phyloP scores from a whole-genome alignment of 2,797 vertebrate genomes.

The Lophius americanus region DNA sequence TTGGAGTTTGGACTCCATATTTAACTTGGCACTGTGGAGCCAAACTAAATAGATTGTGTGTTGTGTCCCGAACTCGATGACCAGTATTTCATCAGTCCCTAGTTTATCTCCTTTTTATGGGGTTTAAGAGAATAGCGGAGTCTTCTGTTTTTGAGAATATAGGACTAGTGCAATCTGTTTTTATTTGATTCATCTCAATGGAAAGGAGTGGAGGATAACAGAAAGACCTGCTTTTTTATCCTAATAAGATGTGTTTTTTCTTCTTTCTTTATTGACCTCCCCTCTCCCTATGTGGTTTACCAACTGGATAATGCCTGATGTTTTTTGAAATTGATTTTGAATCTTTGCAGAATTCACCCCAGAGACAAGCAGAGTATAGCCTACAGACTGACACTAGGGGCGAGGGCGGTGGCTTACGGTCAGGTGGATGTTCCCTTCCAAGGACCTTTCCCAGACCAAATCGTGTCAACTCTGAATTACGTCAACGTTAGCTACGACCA shows the following conservation, averaged over 20 bases:
- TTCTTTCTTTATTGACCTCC: background rate
- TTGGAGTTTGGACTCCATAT: too few relatives aligned
- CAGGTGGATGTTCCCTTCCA: slow-evolving; percentile 81
- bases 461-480: slow-evolving; percentile 33
- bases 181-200: too few relatives aligned
- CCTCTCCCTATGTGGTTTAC: background rate
- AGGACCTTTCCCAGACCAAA: slow-evolving; percentile 84
- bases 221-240: too few relatives aligned
- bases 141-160: too few relatives aligned
- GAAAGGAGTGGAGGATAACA: too few relatives aligned
- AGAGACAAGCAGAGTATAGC: slow-evolving; percentile 90
- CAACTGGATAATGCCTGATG: background rate
- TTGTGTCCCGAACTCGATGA: too few relatives aligned
- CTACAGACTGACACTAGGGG: slow-evolving; percentile 85
- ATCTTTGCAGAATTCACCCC: slow-evolving; percentile 87
- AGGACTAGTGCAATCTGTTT: too few relatives aligned
- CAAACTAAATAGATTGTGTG: too few relatives aligned
- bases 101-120: too few relatives aligned
- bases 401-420: slow-evolving; percentile 87
- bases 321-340: background rate
- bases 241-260: background rate
- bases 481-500: slow-evolving; percentile 84
- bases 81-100: too few relatives aligned
- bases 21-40: too few relatives aligned
- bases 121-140: too few relatives aligned